Conservation (phyloP, 2,888 invertebrate genomes). For the Odontocolon sp. region DNA sequence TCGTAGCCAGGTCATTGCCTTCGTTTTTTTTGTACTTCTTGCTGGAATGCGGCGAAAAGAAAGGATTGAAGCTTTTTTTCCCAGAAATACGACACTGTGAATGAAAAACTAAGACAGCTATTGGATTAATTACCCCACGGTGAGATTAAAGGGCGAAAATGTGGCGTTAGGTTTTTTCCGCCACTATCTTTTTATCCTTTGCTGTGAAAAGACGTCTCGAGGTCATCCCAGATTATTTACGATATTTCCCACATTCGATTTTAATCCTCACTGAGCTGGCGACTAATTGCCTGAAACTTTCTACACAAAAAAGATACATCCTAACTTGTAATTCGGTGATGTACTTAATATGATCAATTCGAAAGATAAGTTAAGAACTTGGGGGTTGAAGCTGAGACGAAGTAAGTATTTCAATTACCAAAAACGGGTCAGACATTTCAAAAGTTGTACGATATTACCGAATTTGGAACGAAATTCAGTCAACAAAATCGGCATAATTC, state of each 20-base stretch:
- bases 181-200: neutral
- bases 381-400: too few relatives aligned
- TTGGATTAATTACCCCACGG: slow-evolving; percentile 44
- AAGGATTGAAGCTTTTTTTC: too few relatives aligned
- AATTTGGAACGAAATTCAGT: too few relatives aligned
- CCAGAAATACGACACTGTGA: slow-evolving; percentile 17
- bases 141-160: slow-evolving; percentile 47
- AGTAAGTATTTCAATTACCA: too few relatives aligned
- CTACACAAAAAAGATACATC: neutral
- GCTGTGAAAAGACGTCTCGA: slow-evolving; percentile 10
- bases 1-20: too few relatives aligned
- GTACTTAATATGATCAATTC: neutral
- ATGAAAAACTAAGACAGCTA: slow-evolving; percentile 15
- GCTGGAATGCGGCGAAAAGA: too few relatives aligned
- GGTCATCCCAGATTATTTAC: slow-evolving; percentile 48
- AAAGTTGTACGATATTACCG: too few relatives aligned
- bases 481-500: too few relatives aligned
- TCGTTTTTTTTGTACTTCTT: too few relatives aligned
- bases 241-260: slow-evolving; percentile 19
- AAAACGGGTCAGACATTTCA: too few relatives aligned
- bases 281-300: slow-evolving; percentile 5
- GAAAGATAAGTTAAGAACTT: too few relatives aligned
- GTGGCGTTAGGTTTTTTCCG: slow-evolving; percentile 22
- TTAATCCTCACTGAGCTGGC: slow-evolving; percentile 18
- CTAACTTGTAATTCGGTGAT: neutral